Evolutionary conservation across 2,797 vertebrate genomes (phyloP).

Genomic region (Coracias cyanogaster): DNA sequence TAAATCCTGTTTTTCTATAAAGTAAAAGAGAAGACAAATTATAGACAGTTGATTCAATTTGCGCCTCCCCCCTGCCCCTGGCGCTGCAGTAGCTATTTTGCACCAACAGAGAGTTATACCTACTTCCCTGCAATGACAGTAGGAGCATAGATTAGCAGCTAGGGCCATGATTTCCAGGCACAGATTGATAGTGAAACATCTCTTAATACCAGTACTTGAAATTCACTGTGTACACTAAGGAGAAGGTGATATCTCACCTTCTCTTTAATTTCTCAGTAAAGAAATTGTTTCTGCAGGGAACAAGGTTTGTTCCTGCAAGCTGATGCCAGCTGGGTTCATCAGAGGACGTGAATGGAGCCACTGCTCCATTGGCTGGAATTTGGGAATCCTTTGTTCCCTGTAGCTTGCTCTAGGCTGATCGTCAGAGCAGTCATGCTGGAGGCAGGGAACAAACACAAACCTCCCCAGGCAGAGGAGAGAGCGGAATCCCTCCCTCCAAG

Average conservation of each 20-base stretch:
- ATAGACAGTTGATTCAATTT: neutral
- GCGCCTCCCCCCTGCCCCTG: fast-evolving
- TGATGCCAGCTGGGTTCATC: neutral
- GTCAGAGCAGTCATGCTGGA: neutral
- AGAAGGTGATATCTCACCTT: neutral
- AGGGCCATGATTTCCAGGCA: neutral
- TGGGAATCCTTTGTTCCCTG: neutral
- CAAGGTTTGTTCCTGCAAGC: neutral
- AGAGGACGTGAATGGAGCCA: neutral
- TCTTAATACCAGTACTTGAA: neutral
- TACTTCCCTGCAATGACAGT: neutral
- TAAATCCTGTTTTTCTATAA: neutral
- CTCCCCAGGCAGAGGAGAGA: neutral
- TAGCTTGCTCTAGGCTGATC: neutral
- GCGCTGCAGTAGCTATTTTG: neutral
- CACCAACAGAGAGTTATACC: neutral
- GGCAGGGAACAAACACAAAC: neutral
- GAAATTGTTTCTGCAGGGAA: neutral
- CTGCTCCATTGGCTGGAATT: neutral
- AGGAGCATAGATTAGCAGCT: neutral
- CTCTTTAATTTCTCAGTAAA: neutral
- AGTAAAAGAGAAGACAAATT: neutral
- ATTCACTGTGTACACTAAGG: neutral
- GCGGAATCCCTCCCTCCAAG: neutral
- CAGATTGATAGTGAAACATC: neutral